phyloP scores from a whole-genome alignment of 1,140 invertebrate genomes.

The Scaptomyza montana region DNA sequence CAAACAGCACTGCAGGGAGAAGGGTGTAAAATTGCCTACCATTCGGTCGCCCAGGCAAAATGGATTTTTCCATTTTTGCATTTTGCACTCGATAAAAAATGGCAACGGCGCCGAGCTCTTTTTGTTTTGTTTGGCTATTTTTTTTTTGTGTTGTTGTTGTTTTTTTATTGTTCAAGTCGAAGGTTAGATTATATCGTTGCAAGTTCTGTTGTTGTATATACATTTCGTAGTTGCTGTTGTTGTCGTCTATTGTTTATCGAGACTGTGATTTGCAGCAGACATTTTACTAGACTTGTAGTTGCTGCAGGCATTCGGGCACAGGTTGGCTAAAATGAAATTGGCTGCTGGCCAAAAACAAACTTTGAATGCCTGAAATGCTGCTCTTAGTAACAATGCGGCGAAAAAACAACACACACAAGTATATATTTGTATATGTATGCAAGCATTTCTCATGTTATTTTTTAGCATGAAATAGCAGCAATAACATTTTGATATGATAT shows the following conservation, averaged over 20 bases:
- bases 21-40: not conserved
- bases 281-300: not conserved
- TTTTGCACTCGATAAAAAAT: slow-evolving; percentile 64
- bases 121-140: slow-evolving; percentile 39
- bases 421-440: too few relatives aligned
- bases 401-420: slow-evolving; percentile 15
- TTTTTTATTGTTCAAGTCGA: slow-evolving; percentile 70
- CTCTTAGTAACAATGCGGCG: slow-evolving; percentile 7
- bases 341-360: slow-evolving; percentile 63
- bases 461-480: slow-evolving; percentile 1
- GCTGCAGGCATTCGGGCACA: slow-evolving; percentile 13
- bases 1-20: too few relatives aligned
- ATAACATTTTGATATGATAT: slow-evolving; percentile 35
- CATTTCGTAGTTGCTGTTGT: slow-evolving; percentile 1
- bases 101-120: slow-evolving; percentile 52
- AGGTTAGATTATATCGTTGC: slow-evolving; percentile 74
- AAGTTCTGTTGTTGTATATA: not conserved
- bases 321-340: slow-evolving; percentile 65
- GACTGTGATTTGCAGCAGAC: slow-evolving; percentile 62
- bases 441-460: slow-evolving; percentile 29
- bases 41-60: slow-evolving; percentile 21
- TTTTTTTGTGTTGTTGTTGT: slow-evolving; percentile 9
- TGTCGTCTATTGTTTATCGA: slow-evolving; percentile 66
- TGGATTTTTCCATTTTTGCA: slow-evolving; percentile 21
- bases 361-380: slow-evolving; percentile 47